Percentiles rank a stretch among this genome's conserved stretches.
Evolutionary conservation across 2,888 invertebrate genomes (phyloP).

Genomic region (Tridacna gigas): DNA sequence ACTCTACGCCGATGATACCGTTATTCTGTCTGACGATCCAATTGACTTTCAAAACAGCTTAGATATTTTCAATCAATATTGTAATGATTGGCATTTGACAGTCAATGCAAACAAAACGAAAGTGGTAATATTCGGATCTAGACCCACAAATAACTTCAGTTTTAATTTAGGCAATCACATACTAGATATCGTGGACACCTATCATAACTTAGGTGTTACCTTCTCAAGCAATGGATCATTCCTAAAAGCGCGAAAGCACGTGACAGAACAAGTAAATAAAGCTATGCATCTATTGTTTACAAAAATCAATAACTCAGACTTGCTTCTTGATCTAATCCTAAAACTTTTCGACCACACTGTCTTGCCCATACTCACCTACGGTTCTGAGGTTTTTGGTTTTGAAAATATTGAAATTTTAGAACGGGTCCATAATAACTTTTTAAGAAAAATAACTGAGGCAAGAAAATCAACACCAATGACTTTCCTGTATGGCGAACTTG

Average conservation of each 20-base stretch:
- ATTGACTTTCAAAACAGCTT: constrained; percentile 36
- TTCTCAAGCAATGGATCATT: constrained; percentile 42
- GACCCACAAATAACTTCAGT: constrained; percentile 1
- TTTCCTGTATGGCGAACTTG: neutral
- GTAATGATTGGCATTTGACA: constrained; percentile 43
- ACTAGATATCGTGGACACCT: constrained; percentile 35
- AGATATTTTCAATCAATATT: constrained; percentile 41
- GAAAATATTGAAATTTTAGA: constrained; percentile 6
- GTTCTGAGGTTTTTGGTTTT: constrained; percentile 29
- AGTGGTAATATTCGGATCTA: constrained; percentile 37
- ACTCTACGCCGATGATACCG: constrained; percentile 53
- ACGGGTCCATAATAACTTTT: constrained; percentile 30
- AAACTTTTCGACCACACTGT: constrained; percentile 38
- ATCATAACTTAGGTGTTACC: constrained; percentile 34
- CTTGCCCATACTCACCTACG: constrained; percentile 25
- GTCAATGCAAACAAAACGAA: constrained; percentile 51
- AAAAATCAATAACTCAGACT: constrained; percentile 33
- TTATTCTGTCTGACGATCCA: constrained; percentile 32
- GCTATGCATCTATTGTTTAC: constrained; percentile 26
- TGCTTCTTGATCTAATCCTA: constrained; percentile 18
- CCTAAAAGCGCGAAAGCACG: constrained; percentile 37
- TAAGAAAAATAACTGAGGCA: constrained; percentile 16
- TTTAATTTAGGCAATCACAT: constrained; percentile 8
- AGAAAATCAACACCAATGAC: neutral
- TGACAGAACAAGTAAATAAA: constrained; percentile 36